These are phyloP conservation scores for Caenorhabditis becei DNA, from an alignment of 2,888 invertebrate genomes.

Conservation along the genomic window DNA sequence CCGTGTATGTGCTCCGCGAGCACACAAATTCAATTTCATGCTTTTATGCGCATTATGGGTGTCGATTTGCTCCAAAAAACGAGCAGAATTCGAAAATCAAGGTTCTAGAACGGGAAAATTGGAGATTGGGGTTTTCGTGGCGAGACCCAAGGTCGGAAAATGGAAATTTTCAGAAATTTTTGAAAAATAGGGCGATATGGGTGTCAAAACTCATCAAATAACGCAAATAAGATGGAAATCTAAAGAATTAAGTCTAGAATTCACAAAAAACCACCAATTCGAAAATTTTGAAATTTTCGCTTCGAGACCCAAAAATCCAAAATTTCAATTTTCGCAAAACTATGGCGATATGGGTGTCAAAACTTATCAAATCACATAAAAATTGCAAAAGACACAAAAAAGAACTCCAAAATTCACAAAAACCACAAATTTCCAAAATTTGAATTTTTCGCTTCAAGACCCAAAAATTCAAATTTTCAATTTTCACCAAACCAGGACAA, in stretches of 20 bases:
- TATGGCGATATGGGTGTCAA: not conserved
- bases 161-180: not conserved
- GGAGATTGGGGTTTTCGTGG: not conserved
- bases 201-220: not conserved
- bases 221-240: not conserved
- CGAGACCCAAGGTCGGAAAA: not conserved
- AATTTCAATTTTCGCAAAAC: not conserved
- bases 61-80: not conserved
- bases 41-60: conserved; percentile 1
- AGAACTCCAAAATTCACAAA: not conserved
- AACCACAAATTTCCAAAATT: not conserved
- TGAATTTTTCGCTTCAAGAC: conserved; percentile 6
- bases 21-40: not conserved
- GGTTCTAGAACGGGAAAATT: not conserved
- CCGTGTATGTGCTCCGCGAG: not conserved
- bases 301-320: not conserved
- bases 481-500: not conserved
- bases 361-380: not conserved
- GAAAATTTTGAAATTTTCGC: not conserved
- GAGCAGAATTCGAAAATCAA: not conserved
- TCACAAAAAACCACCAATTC: not conserved
- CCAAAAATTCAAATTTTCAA: not conserved
- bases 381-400: too few relatives aligned
- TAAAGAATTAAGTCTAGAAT: not conserved
- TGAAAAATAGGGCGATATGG: not conserved